Base-by-base conservation (phyloP, 1,140 invertebrate species). In the Drosophila subpulchrella region DNA sequence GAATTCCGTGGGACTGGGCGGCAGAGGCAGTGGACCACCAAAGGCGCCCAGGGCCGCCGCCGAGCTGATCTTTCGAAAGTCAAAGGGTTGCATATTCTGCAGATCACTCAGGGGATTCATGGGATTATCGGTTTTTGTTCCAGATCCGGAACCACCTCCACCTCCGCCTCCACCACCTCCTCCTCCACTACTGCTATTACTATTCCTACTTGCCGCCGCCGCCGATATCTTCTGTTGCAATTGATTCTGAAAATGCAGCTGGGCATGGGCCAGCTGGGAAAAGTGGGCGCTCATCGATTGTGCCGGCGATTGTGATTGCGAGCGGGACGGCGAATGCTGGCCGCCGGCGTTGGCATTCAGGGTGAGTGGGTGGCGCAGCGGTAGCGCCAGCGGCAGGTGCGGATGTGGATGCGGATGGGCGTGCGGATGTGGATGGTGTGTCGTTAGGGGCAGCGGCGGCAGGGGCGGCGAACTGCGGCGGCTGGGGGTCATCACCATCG, bases 71-170 rank as follows among this genome's bases (percentile, higher is more conserved):
- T 97, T 97, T 17, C 97, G 95, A 90, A 97, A 98, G 91, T 98
- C 97, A 92, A 98, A 98, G 2, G 97, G 97, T 91, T 98, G 97
- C 97, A 99, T 98, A 80, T 96, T 98, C 93, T 98, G 97, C 24
- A 98, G 93, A 82, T 97, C 95, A 92, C 97, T 98, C 36, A 98
- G 93, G 1, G 98, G 97, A 97, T 76, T 90, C 94, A 94, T 58
- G 51, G 50, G 50, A 60, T 51, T 62, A 55, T 67, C 94, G 10
- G 42, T 20, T 47, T 12, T 59, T 27, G 34, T 44, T 20, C 12
- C 68, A 0, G 30, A 10, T 0, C 46, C 38, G 0, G 30, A 6
- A 1, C 42, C 20, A 3, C 36, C 36, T 0, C 38, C 30, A 2
- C 32, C 34, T 1, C 30, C 48, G 8, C n/a, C n/a, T 57, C 27